Evolutionary conservation across 2,113 vertebrate genomes (phyloP).

Genomic region (Stegastes partitus): DNA sequence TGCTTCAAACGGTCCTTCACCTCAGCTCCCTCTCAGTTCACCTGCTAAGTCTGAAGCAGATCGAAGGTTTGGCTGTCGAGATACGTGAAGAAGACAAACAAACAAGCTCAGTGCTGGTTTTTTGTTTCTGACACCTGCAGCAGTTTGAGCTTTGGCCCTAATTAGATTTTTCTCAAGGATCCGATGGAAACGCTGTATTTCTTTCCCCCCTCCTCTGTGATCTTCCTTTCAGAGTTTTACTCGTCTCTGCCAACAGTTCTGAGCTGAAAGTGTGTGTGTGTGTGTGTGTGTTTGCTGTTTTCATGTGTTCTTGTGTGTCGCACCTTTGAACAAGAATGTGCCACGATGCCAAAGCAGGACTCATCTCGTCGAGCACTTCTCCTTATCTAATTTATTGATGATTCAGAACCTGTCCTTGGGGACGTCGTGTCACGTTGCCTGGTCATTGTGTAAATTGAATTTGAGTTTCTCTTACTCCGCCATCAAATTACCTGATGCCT

Average conservation of each 20-base stretch:
- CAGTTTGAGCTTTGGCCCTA: not conserved
- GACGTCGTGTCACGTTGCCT: conserved; percentile 47
- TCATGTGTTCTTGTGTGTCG: conserved; percentile 12
- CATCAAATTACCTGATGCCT: conserved; percentile 60
- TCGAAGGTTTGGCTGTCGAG: no score
- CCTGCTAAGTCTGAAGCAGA: no score
- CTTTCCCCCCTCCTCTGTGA: not conserved
- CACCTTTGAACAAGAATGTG: conserved; percentile 27
- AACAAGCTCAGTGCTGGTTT: not conserved
- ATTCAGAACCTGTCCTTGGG: conserved; percentile 76
- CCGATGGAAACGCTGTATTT: not conserved
- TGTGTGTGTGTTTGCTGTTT: not conserved
- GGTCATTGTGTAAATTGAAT: conserved; percentile 72
- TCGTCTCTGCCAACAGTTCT: conserved; percentile 7
- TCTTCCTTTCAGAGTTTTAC: not conserved
- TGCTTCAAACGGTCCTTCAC: no score
- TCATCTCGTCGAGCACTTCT: conserved; percentile 36
- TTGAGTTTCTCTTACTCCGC: conserved; percentile 53
- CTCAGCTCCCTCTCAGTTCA: no score
- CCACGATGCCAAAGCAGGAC: conserved; percentile 14
- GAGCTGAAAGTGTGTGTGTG: not conserved
- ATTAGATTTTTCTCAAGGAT: conserved; percentile 22
- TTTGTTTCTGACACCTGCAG: conserved; percentile 13
- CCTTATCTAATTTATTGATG: conserved; percentile 68
- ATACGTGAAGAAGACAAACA: no score